Evolutionary conservation across 2,113 vertebrate species (phyloP), one percentile per base, ranked within the genome.

Genomic region (Lota lota): DNA sequence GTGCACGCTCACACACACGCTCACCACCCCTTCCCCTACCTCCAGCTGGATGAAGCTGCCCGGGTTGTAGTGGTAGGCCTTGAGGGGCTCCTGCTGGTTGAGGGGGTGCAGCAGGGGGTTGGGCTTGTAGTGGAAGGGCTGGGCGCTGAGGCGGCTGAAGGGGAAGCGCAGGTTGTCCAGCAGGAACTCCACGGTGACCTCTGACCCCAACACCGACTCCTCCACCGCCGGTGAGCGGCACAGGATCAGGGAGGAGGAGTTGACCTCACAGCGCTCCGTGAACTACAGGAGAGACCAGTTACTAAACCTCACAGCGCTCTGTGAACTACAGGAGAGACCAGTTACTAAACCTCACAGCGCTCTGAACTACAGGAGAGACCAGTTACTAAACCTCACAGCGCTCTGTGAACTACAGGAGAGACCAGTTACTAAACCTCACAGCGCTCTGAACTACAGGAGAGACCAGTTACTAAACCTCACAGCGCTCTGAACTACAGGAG

Each of bases 1-100:
- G 4, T 5, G 5, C 24, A 28, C 24, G 5, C 24, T 4, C 24
- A 28, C 24, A 28, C 24, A 28, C 28, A 33, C 28, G 7, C 28
- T 0, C 28, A 33, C n/a, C n/a, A n/a, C n/a, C n/a, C n/a, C n/a
- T n/a, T n/a, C n/a, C n/a, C 66, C 81, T 22, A 99, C 97, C 96
- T 99, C 97, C 66, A 99, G 95, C 54, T 96, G 97, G 59, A 99
- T 95, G 89, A 98, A 95, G 3, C 97, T 98, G 67, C 97, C 96
- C 0, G 97, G 97, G 78, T 98, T 99, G 91, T 99, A 96, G 56
- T 94, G 93, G 88, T 96, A 98, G 0, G 94, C 95, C 24, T 90
- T 90, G 70, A 84, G 85, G 21, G 92, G 92, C 61, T 97, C 94
- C 68, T 94, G 93, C 0, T 92, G 87, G 81, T 95, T 98, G 61